These are phyloP conservation scores for Cyrtonyx montezumae DNA, from an alignment of 2,113 vertebrate genomes.

Conservation along the genomic window DNA sequence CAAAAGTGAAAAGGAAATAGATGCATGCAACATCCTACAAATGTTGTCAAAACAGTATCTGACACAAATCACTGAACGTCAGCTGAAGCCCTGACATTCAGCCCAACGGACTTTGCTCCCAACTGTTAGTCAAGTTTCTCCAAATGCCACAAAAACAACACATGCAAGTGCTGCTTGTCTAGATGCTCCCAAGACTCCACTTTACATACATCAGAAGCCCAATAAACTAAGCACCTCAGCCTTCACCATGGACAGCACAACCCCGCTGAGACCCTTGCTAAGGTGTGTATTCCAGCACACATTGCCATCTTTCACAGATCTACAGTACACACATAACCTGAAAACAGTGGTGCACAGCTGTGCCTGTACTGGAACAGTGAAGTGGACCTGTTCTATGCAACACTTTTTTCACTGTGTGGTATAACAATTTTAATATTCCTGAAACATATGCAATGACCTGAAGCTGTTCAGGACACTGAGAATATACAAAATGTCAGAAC, in stretches of 20 bases:
- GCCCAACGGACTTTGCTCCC: not conserved
- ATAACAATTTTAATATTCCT: not conserved
- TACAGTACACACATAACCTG: fast-evolving
- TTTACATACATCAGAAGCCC: not conserved
- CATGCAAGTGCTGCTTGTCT: not conserved
- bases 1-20: not conserved
- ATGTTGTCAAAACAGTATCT: not conserved
- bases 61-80: not conserved
- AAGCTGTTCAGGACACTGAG: not conserved
- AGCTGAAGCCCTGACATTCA: not conserved
- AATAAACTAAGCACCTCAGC: not conserved
- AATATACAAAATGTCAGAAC: not conserved
- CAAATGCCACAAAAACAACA: fast-evolving
- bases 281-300: not conserved
- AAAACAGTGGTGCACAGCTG: not conserved
- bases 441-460: not conserved
- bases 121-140: not conserved
- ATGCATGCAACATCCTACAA: not conserved
- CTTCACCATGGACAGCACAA: not conserved
- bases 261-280: not conserved
- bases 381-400: not conserved
- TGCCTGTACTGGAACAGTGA: fast-evolving
- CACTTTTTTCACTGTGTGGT: not conserved
- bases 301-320: not conserved
- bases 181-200: not conserved